Evolutionary conservation across 2,888 invertebrate species (phyloP), one percentile per base, ranked within the genome.

Genomic region (Thecophora atra): DNA sequence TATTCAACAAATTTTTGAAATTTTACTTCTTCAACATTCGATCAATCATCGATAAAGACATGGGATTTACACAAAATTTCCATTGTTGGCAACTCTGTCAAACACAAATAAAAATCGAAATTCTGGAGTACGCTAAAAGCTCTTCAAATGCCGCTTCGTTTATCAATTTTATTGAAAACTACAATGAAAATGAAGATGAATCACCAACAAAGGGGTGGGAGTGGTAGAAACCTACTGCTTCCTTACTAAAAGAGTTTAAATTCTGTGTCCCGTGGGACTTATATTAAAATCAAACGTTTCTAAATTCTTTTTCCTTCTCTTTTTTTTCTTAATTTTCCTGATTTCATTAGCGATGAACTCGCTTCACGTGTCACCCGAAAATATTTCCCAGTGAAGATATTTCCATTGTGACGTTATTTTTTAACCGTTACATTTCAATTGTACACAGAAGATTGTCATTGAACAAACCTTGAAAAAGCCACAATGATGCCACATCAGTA

Each of bases 31-130:
- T 11, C 19, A 64, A 42, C 47, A 64, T 64, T 64, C 64, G 47
- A 64, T 64, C 64, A 64, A 64, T 64, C 64, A 64, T 44, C 64
- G 24, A 64, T 47, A 47, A 21, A 24, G 44, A 64, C 26, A 47
- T 24, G 17, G 15, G 24, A 8, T 64, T 37, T 26, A 17, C 47
- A n/a, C 15, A 47, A 4, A 11, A 1, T 47, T 60, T 30, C 15
- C 13, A 17, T 24, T 17, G 47, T 26, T 64, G 64, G 64, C 44
- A 64, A 44, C 44, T 17, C 64, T 47, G 44, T 64, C 13, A n/a
- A 47, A n/a, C 17, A 44, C 15, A 21, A 28, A 4, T 19, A 7
- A 42, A 63, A 30, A 63, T 42, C 2, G 1, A 21, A 56, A 26
- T 15, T 15, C 4, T 56, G 19, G 15, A 56, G 24, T 15, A 37